Percentiles rank a stretch among this genome's conserved stretches.
Evolutionary conservation across 2,888 invertebrate genomes (phyloP).

Genomic region (Euzophera pinguis): DNA sequence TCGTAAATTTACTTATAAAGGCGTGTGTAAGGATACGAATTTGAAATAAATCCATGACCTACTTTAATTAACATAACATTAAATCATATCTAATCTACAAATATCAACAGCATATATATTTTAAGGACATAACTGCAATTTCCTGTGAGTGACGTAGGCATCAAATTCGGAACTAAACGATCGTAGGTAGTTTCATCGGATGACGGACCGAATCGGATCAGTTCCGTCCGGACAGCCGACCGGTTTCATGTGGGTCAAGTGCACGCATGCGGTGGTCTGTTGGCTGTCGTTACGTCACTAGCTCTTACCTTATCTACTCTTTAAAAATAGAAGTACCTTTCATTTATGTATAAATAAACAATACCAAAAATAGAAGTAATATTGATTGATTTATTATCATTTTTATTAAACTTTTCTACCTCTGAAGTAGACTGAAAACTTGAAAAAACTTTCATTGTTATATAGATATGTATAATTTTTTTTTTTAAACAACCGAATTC

Average conservation of each 20-base stretch:
- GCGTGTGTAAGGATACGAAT: neutral
- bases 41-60: constrained; percentile 1
- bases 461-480: too few species aligned
- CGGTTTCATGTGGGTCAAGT: constrained; percentile 66
- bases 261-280: constrained; percentile 34
- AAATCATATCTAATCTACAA: neutral
- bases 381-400: too few species aligned
- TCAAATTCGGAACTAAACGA: neutral
- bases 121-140: constrained; percentile 3
- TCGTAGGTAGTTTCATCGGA: neutral
- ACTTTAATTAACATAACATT: neutral
- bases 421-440: too few species aligned
- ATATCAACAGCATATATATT: neutral
- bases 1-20: too few species aligned
- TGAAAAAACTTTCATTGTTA: too few species aligned
- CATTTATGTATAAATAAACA: constrained; percentile 1
- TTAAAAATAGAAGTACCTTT: constrained; percentile 40
- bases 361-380: too few species aligned
- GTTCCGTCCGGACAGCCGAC: constrained; percentile 40
- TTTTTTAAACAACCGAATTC: too few species aligned
- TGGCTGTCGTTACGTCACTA: constrained; percentile 43
- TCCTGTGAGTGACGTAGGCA: constrained; percentile 1
- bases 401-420: too few species aligned
- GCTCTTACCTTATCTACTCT: constrained; percentile 38
- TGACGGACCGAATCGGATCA: constrained; percentile 42